These are phyloP conservation scores for Zaprionus tsacasi DNA, from an alignment of 1,140 invertebrate genomes.

Conservation along the genomic window DNA sequence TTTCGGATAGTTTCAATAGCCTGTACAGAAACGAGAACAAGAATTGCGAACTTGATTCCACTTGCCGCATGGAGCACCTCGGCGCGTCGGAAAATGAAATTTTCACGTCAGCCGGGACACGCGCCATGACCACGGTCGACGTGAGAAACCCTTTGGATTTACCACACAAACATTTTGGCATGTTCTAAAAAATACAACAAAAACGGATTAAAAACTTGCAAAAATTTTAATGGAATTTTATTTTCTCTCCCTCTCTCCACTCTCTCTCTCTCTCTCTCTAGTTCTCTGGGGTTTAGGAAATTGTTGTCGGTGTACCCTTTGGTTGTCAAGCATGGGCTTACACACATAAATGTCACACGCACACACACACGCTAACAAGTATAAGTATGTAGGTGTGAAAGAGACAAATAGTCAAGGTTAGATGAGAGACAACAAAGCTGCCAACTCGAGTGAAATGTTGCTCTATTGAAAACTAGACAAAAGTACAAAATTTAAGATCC, in stretches of 20 bases:
- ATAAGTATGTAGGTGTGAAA: constrained; percentile 38
- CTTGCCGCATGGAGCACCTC: constrained; percentile 20
- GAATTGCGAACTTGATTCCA: constrained; percentile 46
- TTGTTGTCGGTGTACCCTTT: constrained; percentile 71
- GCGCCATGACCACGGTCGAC: constrained; percentile 52
- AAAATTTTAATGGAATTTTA: constrained; percentile 80
- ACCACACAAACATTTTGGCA: constrained; percentile 71
- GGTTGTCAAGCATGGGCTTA: constrained; percentile 78
- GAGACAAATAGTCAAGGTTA: constrained; percentile 29
- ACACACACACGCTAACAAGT: constrained; percentile 42
- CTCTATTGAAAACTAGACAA: not conserved
- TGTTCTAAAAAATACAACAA: constrained; percentile 40
- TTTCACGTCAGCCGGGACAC: constrained; percentile 65
- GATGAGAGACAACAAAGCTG: constrained; percentile 33
- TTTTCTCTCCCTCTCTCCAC: constrained; percentile 41
- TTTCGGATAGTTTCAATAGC: not conserved
- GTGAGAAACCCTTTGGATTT: constrained; percentile 57
- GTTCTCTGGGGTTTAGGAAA: constrained; percentile 56
- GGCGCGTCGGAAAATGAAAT: constrained; percentile 70
- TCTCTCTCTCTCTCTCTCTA: not conserved
- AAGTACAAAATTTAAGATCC: not conserved
- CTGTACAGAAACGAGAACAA: constrained; percentile 45
- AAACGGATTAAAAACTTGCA: constrained; percentile 77
- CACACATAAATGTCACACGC: constrained; percentile 73
- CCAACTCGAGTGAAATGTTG: constrained; percentile 43